These are phyloP conservation scores for Heteronetta atricapilla DNA, from an alignment of 2,113 vertebrate genomes.

Conservation along the genomic window DNA sequence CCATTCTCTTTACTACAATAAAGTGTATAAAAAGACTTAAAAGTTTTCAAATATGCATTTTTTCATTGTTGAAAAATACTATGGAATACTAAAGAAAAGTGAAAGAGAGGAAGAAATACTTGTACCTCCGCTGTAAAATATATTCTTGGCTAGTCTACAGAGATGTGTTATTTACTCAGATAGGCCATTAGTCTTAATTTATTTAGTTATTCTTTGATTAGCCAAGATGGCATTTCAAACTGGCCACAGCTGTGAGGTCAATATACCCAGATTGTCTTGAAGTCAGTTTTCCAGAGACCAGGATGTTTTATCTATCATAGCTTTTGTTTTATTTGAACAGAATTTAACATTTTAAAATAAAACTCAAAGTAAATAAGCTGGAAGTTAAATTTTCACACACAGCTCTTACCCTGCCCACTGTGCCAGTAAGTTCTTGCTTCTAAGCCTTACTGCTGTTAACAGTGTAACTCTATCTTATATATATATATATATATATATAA, in stretches of 20 bases:
- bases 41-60: not conserved
- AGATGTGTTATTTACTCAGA: not conserved
- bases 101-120: not conserved
- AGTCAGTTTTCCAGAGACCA: not conserved
- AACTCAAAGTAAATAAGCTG: not conserved
- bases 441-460: not conserved
- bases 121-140: not conserved
- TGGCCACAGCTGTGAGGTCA: not conserved
- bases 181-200: not conserved
- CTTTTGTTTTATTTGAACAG: not conserved
- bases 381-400: not conserved
- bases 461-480: not conserved
- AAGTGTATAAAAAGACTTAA: not conserved
- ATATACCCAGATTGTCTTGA: not conserved
- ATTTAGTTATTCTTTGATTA: not conserved
- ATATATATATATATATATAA: too few species aligned
- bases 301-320: not conserved
- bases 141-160: not conserved
- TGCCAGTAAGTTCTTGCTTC: not conserved
- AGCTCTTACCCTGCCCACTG: not conserved
- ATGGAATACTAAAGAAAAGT: not conserved
- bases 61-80: not conserved
- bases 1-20: not conserved
- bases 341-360: not conserved
- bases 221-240: not conserved